Base-by-base conservation (phyloP, 2,797 vertebrate genomes). In the Momotus momota region DNA sequence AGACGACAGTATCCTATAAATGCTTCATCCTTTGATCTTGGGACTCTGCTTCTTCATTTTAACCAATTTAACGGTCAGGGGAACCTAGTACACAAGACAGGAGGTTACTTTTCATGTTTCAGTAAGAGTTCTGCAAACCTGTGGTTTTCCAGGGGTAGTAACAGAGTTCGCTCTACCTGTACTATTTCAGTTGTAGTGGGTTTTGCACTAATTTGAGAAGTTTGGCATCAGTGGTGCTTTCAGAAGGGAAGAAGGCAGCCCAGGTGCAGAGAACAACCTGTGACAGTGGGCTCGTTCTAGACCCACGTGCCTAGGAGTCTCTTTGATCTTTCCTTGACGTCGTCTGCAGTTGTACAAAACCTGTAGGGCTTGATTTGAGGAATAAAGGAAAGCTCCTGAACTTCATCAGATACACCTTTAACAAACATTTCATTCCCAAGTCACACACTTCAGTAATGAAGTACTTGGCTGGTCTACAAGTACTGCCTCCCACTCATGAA, bases 391-490 rank as follows among this genome's bases (percentile, higher is more conserved):
- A 71, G 7, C 6, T 22, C 8, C 58, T 54, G 67, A 80, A 40
- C 31, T 49, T 84, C 8, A 3, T 74, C 65, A 79, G 35, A 26
- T 70, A 15, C 35, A 67, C 83, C 66, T 94, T 94, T 66, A 90
- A 73, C 45, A 91, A 94, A 91, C 48, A 22, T 73, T 93, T 60
- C 7, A 25, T 91, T 94, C 82, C 80, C 62, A 31, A 86, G 62
- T 81, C 67, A 51, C 67, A 51, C 49, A 20, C 33, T 85, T 92
- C 31, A 86, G 38, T 82, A 87, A 71, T 70, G 48, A 86, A 65
- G 41, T 79, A 77, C 55, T 87, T 93, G 82, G 67, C 91, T 91
- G 54, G 21, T 81, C 87, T 92, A 17, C 73, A 90, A 87, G 58
- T 80, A 41, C 55, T 46, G 67, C 86, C 35, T 91, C 87, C 70